Evolutionary conservation across 2,113 vertebrate species (phyloP).

Genomic region (Puma concolor): DNA sequence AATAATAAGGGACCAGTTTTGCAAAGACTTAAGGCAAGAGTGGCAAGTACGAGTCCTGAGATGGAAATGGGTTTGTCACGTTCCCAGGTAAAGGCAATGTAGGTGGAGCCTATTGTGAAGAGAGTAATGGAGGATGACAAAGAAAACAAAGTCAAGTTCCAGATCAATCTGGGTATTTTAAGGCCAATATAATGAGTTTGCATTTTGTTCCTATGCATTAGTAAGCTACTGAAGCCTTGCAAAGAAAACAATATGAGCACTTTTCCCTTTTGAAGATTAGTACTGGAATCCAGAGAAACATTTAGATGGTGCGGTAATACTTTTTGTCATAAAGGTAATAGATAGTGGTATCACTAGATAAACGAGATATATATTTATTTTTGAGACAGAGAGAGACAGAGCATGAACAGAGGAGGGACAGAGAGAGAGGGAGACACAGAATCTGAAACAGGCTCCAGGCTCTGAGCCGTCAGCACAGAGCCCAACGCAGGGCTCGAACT

Average conservation of each 20-base stretch:
- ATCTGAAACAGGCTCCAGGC: too few species aligned
- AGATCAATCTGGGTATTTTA: not conserved
- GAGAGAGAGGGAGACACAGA: too few species aligned
- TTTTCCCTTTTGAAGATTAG: not conserved
- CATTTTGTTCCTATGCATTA: not conserved
- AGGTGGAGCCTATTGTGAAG: not conserved
- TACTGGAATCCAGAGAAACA: not conserved
- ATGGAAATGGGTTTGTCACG: not conserved
- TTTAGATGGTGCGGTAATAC: not conserved
- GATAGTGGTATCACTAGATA: not conserved
- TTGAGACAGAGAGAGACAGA: too few species aligned
- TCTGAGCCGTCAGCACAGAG: too few species aligned
- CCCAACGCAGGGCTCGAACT: too few species aligned
- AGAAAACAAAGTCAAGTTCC: not conserved
- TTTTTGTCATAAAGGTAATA: not conserved
- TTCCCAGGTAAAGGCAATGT: not conserved
- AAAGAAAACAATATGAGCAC: not conserved
- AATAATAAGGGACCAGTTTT: not conserved
- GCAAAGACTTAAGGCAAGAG: not conserved
- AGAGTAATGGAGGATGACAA: not conserved
- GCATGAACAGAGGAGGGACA: too few species aligned
- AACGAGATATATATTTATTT: too few species aligned
- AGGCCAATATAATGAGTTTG: not conserved
- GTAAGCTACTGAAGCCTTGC: not conserved
- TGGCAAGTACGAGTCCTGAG: not conserved